A percentile compares a stretch with the other conserved stretches of the same genome.
Conservation (phyloP, 35 echinoderm and acorn worm species). For the Strongylocentrotus purpuratus region DNA sequence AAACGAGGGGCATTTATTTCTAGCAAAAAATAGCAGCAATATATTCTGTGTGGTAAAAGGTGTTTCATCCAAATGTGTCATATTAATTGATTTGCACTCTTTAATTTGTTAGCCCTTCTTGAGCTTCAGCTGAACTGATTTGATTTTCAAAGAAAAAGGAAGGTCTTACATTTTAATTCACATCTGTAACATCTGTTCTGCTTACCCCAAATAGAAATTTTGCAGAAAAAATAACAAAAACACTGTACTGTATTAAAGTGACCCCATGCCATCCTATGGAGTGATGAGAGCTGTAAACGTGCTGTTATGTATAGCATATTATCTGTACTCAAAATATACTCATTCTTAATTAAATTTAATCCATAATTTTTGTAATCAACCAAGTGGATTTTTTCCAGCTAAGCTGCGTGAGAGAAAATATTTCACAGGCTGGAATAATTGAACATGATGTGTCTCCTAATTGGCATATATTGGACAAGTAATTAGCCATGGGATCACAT, state of each 20-base stretch:
- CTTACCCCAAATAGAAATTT: neutral
- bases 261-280: no score
- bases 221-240: neutral
- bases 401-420: slow-evolving; percentile 9
- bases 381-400: neutral
- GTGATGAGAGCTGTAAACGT: neutral
- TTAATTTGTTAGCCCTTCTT: no score
- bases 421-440: neutral
- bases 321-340: neutral
- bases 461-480: slow-evolving; percentile 5
- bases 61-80: no score
- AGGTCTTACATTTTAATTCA: no score
- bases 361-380: neutral
- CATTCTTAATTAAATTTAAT: neutral
- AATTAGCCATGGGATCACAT: neutral
- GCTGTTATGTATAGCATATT: neutral
- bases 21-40: no score
- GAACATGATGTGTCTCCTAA: neutral
- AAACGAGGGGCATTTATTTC: no score
- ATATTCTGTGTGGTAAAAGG: no score
- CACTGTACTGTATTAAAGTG: no score
- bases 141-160: no score
- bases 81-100: no score
- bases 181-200: neutral
- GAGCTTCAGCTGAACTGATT: no score